A percentile compares a stretch with the other conserved stretches of the same genome.
Evolutionary conservation across 2,888 invertebrate genomes (phyloP).

Genomic region (Erebia epiphron): DNA sequence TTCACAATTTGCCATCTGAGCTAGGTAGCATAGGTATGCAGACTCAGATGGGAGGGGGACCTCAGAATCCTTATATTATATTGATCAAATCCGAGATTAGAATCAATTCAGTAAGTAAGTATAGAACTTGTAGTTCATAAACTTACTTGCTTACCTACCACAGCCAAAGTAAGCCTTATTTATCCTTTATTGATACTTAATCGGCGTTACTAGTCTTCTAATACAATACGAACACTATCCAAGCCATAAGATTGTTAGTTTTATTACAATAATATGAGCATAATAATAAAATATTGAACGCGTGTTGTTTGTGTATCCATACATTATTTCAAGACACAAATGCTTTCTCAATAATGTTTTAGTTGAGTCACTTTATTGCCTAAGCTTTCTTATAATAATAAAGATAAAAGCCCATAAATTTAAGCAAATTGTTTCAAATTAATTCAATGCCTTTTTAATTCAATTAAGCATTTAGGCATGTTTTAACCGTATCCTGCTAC

Average conservation of each 20-base stretch:
- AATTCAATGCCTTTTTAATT: slow-evolving; percentile 37
- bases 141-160: not conserved
- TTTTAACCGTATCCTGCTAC: slow-evolving; percentile 46
- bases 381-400: slow-evolving; percentile 5
- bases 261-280: not conserved
- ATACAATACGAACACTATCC: not conserved
- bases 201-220: not conserved
- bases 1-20: too few species aligned
- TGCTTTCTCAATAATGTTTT: slow-evolving; percentile 1
- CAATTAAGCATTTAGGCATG: slow-evolving; percentile 27
- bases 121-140: too few species aligned
- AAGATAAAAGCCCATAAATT: slow-evolving; percentile 22
- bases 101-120: too few species aligned
- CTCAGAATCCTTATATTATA: too few species aligned
- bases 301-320: slow-evolving; percentile 4
- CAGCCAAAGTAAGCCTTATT: not conserved
- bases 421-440: slow-evolving; percentile 29
- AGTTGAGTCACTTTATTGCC: not conserved
- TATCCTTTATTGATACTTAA: not conserved
- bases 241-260: slow-evolving; percentile 7
- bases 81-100: too few species aligned
- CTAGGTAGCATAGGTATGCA: too few species aligned
- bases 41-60: too few species aligned
- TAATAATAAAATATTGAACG: slow-evolving; percentile 7
- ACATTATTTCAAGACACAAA: slow-evolving; percentile 13